Evolutionary conservation across 1,140 invertebrate species (phyloP).

Genomic region (Hermetia illucens): DNA sequence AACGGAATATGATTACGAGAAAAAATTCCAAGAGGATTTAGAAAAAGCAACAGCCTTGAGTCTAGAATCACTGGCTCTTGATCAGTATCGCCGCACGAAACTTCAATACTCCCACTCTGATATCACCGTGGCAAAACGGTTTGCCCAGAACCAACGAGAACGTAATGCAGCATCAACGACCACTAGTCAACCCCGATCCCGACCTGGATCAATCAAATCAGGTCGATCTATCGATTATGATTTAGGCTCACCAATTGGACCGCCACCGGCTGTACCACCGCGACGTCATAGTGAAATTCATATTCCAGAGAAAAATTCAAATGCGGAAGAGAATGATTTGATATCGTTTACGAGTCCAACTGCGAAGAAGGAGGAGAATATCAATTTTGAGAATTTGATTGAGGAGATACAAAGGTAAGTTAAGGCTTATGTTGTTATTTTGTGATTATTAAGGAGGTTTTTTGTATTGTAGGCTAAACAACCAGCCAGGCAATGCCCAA

Average conservation of each 20-base stretch:
- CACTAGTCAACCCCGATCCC: conserved; percentile 32
- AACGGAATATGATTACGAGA: conserved; percentile 49
- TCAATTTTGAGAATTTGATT: conserved; percentile 37
- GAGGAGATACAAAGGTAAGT: conserved; percentile 37
- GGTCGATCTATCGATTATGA: not conserved
- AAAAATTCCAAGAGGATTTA: conserved; percentile 69
- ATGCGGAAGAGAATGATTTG: conserved; percentile 41
- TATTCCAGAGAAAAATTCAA: conserved; percentile 14
- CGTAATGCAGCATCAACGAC: not conserved
- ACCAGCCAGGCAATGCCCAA: no score
- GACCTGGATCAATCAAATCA: conserved; percentile 33
- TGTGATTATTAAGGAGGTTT: conserved; percentile 1
- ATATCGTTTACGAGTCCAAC: conserved; percentile 59
- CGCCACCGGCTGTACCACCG: conserved; percentile 32
- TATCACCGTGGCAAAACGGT: not conserved
- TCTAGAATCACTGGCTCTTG: conserved; percentile 66
- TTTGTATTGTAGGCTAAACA: conserved; percentile 28
- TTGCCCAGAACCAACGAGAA: not conserved
- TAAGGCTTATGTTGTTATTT: conserved; percentile 3
- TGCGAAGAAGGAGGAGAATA: conserved; percentile 32
- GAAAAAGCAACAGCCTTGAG: conserved; percentile 73
- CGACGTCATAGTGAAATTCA: conserved; percentile 33
- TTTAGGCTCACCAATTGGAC: conserved; percentile 13
- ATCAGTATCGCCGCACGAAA: conserved; percentile 51
- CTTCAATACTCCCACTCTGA: not conserved